Evolutionary conservation across 1,140 invertebrate species (phyloP).

Genomic region (Caenorhabditis elegans): DNA sequence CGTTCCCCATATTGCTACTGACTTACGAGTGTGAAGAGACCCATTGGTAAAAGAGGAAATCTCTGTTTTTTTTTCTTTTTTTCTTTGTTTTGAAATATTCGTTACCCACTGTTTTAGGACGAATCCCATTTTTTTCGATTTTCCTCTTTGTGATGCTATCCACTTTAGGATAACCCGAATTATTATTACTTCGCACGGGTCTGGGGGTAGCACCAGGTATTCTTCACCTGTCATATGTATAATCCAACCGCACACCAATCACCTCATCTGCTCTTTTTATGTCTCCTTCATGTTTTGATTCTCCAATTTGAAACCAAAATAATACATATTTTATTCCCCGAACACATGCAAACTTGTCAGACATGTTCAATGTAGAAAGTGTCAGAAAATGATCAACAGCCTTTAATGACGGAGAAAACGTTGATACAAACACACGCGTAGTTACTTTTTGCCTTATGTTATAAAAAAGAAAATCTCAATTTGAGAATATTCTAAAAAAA

Average conservation of each 20-base stretch:
- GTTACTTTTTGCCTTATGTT: too few species aligned
- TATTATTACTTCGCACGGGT: constrained; percentile 12
- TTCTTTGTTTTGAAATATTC: not conserved
- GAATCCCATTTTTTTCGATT: not conserved
- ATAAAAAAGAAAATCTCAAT: too few species aligned
- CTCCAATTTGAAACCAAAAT: not conserved
- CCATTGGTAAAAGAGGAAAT: constrained; percentile 24
- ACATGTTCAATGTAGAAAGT: not conserved
- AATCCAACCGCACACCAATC: not conserved
- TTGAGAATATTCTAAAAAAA: too few species aligned
- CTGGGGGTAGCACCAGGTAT: constrained; percentile 25
- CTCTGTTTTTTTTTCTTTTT: not conserved
- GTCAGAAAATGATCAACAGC: too few species aligned
- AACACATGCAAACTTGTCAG: not conserved
- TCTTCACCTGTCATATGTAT: not conserved
- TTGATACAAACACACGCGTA: too few species aligned
- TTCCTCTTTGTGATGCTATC: constrained; percentile 22
- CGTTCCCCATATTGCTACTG: not conserved
- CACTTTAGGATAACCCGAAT: constrained; percentile 16
- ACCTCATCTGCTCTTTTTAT: not conserved
- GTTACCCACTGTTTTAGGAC: constrained; percentile 17
- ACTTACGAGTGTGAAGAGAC: constrained; percentile 9
- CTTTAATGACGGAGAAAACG: too few species aligned
- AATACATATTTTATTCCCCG: constrained; percentile 6
- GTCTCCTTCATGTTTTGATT: constrained; percentile 5